Evolutionary conservation across 2,888 invertebrate species (phyloP), one percentile per base, ranked within the genome.

Genomic region (Tetropium fuscum): DNA sequence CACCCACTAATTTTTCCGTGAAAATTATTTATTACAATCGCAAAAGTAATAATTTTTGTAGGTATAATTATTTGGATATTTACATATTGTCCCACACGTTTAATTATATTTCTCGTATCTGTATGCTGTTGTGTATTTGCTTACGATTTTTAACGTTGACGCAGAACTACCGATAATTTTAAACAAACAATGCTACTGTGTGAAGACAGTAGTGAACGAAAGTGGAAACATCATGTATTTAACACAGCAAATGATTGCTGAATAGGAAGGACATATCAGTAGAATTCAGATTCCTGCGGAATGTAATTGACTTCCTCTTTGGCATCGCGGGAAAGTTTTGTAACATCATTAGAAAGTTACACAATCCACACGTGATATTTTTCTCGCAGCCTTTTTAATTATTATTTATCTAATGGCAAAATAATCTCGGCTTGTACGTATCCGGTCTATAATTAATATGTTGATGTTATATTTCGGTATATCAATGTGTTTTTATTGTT

Each of bases 291-390:
- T 54, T 54, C 32, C 30, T 25, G 55, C 34, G 51, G 57, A 62
- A 62, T 60, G 58, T 63, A 63, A 68, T 61, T 57, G 22, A 57
- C 63, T 71, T 66, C 64, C 64, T 69, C 48, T 64, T 65, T 51
- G 59, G 34, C 36, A 34, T 16, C 44, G 41, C 54, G 65, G 55
- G 69, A 71, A 71, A 71, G 69, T 71, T 59, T 60, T 59, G 60
- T 58, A 66, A 67, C 56, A 47, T n/a, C 44, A 62, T 61, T 68
- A 70, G 70, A 70, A 70, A 70, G 70, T 63, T 30, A 49, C 44
- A 47, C 48, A 27, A 49, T 55, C 44, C 51, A 8, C 47, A 11
- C 32, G 38, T 41, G 47, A 55, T 40, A n/a, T 36, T 36, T 51
- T 44, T 61, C 49, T 34, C 59, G 20, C 40, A 44, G 3, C 8